Conservation (phyloP, 2,888 invertebrate genomes). For the Pandemis corylana region DNA sequence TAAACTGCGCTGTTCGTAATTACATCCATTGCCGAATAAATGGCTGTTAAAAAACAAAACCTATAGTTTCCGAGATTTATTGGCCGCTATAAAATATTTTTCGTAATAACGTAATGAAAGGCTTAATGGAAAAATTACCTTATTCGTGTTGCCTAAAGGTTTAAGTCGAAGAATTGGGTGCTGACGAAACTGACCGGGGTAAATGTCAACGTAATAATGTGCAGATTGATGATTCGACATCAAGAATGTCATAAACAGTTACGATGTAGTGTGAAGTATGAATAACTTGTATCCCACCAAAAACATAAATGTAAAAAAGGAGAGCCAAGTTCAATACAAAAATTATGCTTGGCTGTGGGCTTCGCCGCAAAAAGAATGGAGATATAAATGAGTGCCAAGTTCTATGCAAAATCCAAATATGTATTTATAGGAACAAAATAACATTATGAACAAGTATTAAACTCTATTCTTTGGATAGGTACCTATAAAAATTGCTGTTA, state of each 20-base stretch:
- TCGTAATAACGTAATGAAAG: slow-evolving; percentile 46
- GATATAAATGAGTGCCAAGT: too few species aligned
- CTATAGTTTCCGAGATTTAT: slow-evolving; percentile 49
- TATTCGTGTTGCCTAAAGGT: slow-evolving; percentile 47
- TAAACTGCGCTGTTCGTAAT: background rate
- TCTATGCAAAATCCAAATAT: too few species aligned
- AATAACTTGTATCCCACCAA: background rate
- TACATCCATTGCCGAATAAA: slow-evolving; percentile 10
- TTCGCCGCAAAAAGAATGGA: too few species aligned
- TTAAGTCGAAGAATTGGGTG: slow-evolving; percentile 38
- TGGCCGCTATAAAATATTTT: slow-evolving; percentile 47
- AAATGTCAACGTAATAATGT: slow-evolving; percentile 24
- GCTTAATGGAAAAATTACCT: slow-evolving; percentile 41
- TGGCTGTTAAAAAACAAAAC: slow-evolving; percentile 15
- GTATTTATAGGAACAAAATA: too few species aligned
- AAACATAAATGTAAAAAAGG: too few species aligned
- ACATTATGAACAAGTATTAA: too few species aligned
- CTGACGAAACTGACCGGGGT: background rate
- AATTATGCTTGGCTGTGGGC: too few species aligned
- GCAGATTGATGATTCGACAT: slow-evolving; percentile 12
- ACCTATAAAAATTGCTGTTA: too few species aligned
- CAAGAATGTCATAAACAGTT: slow-evolving; percentile 9
- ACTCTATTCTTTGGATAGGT: too few species aligned
- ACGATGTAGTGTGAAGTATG: background rate
- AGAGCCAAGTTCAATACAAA: too few species aligned